Base-by-base conservation (phyloP, 2,888 invertebrate genomes). In the Lacanobia oleracea region DNA sequence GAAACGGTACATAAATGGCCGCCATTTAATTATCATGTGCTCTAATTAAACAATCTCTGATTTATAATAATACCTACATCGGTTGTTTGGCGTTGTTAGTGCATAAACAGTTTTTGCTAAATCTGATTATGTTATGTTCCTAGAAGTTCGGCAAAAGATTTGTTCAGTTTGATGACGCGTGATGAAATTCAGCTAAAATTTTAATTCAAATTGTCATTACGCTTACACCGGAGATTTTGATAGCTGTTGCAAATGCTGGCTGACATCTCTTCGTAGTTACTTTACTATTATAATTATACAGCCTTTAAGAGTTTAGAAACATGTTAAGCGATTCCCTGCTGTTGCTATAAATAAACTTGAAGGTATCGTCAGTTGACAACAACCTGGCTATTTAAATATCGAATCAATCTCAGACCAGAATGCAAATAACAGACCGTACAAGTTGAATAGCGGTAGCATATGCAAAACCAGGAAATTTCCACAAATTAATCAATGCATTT, bases 381-480 rank as follows among this genome's bases (percentile, higher is more conserved):
- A 69, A 67, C 51, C 67, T 72, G 43, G 21, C 62, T 71, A 60
- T 81, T 57, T 59, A 48, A 68, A 68, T 45, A 68, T 82, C 21
- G 54, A 59, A 68, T 63, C n/a, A 82, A 79, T 67, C 54, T 27
- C 56, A 78, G 48, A 78, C 67, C 51, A 72, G 54, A 82, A 78
- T 62, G 75, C 67, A 59, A 82, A 72, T 70, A 67, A 51, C 54
- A 60, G 43, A 65, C 78, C 37, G 72, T 64, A 67, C 60, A 64
- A 68, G 56, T 67, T 73, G 66, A 80, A 78, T 64, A 68, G 62
- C 68, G 33, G 53, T 45, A 56, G 57, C 61, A 23, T 72, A 72
- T 54, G 60, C 74, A 79, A 61, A 67, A 75, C 69, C 77, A 75
- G 78, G 70, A 76, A 82, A 77, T 72, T 78, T 78, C 70, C 72